Conservation (phyloP, 2,888 invertebrate genomes). For the Gari tellinella region DNA sequence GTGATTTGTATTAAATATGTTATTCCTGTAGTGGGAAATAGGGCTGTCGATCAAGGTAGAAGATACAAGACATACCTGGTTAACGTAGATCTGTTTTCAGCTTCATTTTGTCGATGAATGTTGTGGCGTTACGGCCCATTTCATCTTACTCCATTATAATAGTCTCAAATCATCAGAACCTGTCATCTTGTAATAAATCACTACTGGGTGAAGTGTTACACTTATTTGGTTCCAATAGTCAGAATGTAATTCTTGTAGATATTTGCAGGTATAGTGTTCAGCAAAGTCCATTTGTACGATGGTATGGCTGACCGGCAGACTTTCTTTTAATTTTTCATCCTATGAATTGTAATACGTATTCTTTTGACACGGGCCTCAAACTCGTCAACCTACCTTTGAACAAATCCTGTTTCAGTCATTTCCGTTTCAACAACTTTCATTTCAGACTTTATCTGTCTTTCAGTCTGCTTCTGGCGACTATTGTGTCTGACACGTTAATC, state of each 20-base stretch:
- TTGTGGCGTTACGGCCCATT: constrained; percentile 11
- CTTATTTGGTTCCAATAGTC: constrained; percentile 23
- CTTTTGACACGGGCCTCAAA: constrained; percentile 21
- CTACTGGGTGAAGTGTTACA: constrained; percentile 39
- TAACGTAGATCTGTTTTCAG: constrained; percentile 3
- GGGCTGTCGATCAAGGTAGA: constrained; percentile 30
- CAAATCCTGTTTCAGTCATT: constrained; percentile 1
- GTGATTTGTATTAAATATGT: constrained; percentile 10
- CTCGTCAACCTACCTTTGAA: constrained; percentile 7
- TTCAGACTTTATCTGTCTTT: neutral
- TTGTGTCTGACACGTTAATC: constrained; percentile 3
- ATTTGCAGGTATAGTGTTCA: constrained; percentile 14
- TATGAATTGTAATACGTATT: constrained; percentile 9
- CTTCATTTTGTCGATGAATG: constrained; percentile 16
- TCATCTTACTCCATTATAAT: constrained; percentile 17
- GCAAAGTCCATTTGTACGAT: constrained; percentile 32
- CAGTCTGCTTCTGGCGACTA: neutral
- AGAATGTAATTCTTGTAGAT: constrained; percentile 10
- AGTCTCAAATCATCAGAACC: constrained; percentile 4
- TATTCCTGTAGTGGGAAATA: constrained; percentile 24
- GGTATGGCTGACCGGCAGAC: constrained; percentile 5
- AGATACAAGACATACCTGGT: neutral
- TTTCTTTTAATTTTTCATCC: constrained; percentile 17
- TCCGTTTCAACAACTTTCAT: constrained; percentile 11
- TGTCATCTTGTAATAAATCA: constrained; percentile 28